A percentile compares a stretch with the other conserved stretches of the same genome.
Evolutionary conservation across 2,113 vertebrate species (phyloP).

Genomic region (Cochlearius cochlearius): DNA sequence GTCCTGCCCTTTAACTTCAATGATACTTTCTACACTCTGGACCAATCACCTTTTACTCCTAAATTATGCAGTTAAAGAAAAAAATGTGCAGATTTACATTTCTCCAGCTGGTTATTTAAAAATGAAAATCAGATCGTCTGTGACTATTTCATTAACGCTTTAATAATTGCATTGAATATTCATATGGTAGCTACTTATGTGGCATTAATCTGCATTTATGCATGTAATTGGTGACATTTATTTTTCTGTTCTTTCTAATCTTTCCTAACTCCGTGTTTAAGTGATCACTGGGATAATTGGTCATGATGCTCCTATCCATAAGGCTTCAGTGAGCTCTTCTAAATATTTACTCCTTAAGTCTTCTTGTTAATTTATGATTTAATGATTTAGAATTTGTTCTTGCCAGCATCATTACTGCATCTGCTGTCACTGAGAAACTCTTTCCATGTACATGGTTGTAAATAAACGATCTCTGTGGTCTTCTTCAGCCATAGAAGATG

Average conservation of each 20-base stretch:
- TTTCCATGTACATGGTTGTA: not conserved
- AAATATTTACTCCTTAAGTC: constrained; percentile 10
- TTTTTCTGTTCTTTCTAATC: constrained; percentile 8
- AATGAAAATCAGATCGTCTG: not conserved
- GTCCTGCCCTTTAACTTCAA: not conserved
- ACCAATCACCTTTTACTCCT: not conserved
- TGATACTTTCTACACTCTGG: not conserved
- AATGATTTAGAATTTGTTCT: not conserved
- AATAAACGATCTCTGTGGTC: not conserved
- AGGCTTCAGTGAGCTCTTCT: not conserved
- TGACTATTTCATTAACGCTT: not conserved
- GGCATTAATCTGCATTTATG: constrained; percentile 24
- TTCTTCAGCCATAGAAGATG: not conserved
- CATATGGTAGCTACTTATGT: not conserved
- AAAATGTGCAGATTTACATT: not conserved
- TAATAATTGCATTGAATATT: constrained; percentile 3
- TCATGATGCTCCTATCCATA: not conserved
- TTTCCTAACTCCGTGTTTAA: not conserved
- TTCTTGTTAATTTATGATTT: not conserved
- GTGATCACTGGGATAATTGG: not conserved
- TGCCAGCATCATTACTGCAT: not conserved
- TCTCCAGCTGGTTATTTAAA: not conserved
- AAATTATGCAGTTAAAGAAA: not conserved
- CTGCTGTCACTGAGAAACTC: not conserved
- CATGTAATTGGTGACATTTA: not conserved